phyloP scores from a whole-genome alignment of 2,797 vertebrate genomes.

The Carapus acus region DNA sequence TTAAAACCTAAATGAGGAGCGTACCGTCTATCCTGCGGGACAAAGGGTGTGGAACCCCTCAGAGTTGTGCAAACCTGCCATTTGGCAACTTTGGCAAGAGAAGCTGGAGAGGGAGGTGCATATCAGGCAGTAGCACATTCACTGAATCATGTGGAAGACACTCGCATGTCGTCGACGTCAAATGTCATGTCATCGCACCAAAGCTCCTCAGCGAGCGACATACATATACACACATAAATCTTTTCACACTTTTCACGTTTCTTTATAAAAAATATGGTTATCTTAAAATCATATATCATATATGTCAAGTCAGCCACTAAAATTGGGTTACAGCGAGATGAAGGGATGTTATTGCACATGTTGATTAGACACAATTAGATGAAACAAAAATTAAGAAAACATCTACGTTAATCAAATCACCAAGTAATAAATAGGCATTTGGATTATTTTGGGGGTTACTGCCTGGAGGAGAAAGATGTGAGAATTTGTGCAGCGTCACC shows the following conservation, averaged over 20 bases:
- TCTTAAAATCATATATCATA: slow-evolving; percentile 56
- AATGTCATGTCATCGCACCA: slow-evolving; percentile 20
- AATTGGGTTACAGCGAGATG: slow-evolving; percentile 65
- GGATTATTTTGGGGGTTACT: too few relatives aligned
- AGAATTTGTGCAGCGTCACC: too few relatives aligned
- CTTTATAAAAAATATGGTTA: slow-evolving; percentile 74
- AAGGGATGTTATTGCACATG: slow-evolving; percentile 72
- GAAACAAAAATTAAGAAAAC: slow-evolving; percentile 43
- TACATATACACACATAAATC: slow-evolving; percentile 40
- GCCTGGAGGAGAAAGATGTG: too few relatives aligned
- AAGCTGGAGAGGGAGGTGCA: background rate
- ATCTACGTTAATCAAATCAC: slow-evolving; percentile 53
- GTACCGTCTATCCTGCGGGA: slow-evolving; percentile 8
- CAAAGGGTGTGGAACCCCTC: background rate
- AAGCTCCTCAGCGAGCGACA: slow-evolving; percentile 19
- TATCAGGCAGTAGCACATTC: background rate
- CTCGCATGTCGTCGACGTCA: slow-evolving; percentile 15
- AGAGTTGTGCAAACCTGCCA: background rate
- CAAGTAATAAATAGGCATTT: slow-evolving; percentile 65
- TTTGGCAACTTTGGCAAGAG: background rate
- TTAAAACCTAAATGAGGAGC: slow-evolving; percentile 20
- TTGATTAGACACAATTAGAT: slow-evolving; percentile 58
- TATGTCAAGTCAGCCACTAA: slow-evolving; percentile 57
- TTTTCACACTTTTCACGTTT: slow-evolving; percentile 64
- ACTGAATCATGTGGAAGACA: slow-evolving; percentile 30